Evolutionary conservation across 2,797 vertebrate species (phyloP).

Genomic region (Phaenicophaeus curvirostris): DNA sequence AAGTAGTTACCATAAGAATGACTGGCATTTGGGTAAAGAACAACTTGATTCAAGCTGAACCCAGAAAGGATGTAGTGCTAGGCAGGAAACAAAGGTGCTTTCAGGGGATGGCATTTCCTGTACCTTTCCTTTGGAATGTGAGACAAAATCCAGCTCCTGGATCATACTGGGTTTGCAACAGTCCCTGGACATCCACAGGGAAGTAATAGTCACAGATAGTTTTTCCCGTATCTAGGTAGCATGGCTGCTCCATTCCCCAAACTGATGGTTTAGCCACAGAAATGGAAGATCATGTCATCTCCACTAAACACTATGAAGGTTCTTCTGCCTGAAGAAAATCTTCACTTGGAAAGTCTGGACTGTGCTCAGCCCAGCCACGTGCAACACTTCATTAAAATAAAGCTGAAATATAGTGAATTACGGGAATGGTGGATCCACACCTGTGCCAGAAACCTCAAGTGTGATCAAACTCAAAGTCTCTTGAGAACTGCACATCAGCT

Average conservation of each 20-base stretch:
- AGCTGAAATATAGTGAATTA: not conserved
- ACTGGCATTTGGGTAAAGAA: not conserved
- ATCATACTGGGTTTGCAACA: not conserved
- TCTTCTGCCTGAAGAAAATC: not conserved
- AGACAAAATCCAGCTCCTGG: not conserved
- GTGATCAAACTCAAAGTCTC: not conserved
- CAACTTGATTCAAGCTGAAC: not conserved
- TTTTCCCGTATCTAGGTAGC: not conserved
- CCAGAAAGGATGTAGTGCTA: not conserved
- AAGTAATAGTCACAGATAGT: not conserved
- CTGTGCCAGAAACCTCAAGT: not conserved
- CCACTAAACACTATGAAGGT: not conserved
- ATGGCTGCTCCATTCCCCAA: not conserved
- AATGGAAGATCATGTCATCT: not conserved
- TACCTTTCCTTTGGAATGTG: not conserved
- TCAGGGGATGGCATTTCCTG: not conserved
- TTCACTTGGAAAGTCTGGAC: not conserved
- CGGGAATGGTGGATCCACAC: not conserved
- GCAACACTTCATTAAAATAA: not conserved
- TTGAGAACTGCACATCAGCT: not conserved
- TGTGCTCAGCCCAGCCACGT: not conserved
- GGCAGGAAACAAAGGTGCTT: not conserved
- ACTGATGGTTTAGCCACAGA: not conserved
- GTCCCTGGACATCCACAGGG: not conserved
- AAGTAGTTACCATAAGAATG: not conserved